Evolutionary conservation across 2,888 invertebrate genomes (phyloP).

Genomic region (Hydropsyche betteni): DNA sequence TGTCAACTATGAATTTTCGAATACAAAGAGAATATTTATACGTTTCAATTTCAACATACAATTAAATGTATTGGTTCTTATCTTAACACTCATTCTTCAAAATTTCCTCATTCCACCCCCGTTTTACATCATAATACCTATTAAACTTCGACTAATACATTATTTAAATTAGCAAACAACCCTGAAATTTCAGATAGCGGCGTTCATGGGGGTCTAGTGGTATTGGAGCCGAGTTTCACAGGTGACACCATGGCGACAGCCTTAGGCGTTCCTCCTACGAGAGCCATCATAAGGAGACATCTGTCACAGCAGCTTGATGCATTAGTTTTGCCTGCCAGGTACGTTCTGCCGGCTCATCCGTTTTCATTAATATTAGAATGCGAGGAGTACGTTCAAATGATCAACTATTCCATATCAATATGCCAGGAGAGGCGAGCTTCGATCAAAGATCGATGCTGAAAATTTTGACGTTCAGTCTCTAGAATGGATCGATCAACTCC

Average conservation of each 20-base stretch:
- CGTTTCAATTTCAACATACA: neutral
- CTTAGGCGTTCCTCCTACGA: conserved; percentile 89
- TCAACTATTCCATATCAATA: no score
- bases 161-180: neutral
- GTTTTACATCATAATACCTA: neutral
- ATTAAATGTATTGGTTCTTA: neutral
- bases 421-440: no score
- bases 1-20: neutral
- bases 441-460: no score
- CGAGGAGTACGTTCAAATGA: no score
- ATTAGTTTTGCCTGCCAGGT: conserved; percentile 92
- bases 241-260: conserved; percentile 95
- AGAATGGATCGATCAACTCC: no score
- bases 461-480: no score
- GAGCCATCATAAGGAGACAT: conserved; percentile 92
- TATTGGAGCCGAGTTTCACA: conserved; percentile 92
- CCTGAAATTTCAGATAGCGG: conserved; percentile 78
- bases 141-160: neutral
- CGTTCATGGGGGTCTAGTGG: conserved; percentile 93
- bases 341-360: conserved; percentile 53
- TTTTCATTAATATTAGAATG: no score
- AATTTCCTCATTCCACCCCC: neutral
- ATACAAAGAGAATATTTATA: neutral
- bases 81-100: neutral
- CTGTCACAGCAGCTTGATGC: conserved; percentile 91